These are phyloP conservation scores for Clytia hemisphaerica DNA, from an alignment of 30 jellyfish, hydroid and myxozoan species.

Conservation along the genomic window DNA sequence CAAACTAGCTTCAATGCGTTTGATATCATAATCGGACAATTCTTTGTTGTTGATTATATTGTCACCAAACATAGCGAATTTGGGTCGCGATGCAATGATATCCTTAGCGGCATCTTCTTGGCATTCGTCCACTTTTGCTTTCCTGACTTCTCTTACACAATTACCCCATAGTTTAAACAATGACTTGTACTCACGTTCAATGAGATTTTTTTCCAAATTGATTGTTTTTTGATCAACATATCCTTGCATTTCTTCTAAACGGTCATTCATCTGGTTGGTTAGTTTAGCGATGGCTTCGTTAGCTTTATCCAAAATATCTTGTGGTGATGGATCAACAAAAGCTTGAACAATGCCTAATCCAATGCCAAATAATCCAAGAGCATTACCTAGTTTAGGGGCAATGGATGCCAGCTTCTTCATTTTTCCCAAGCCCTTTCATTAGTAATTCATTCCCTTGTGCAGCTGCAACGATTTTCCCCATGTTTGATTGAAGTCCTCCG, in stretches of 20 bases:
- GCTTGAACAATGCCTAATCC: conserved; percentile 16
- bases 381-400: conserved; percentile 35
- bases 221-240: conserved; percentile 12
- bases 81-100: background rate
- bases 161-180: conserved; percentile 14
- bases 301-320: too few species aligned
- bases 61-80: conserved; percentile 24
- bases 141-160: conserved; percentile 12
- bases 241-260: conserved; percentile 18
- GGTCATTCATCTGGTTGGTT: conserved; percentile 17
- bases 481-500: background rate
- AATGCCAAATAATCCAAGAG: conserved; percentile 28
- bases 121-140: conserved; percentile 14
- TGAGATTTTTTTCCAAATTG: conserved; percentile 11
- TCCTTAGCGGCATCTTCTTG: conserved; percentile 21
- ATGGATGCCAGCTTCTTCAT: too few species aligned
- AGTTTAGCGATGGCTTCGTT: conserved; percentile 34
- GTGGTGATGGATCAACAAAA: background rate
- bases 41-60: conserved; percentile 6
- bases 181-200: conserved; percentile 14
- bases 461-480: background rate
- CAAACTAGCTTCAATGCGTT: conserved; percentile 23
- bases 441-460: background rate
- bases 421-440: conserved; percentile 1
- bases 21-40: conserved; percentile 8